Evolutionary conservation across 1,140 invertebrate genomes (phyloP), one percentile per base, ranked within the genome.

Genomic region (Eueides isabella): DNA sequence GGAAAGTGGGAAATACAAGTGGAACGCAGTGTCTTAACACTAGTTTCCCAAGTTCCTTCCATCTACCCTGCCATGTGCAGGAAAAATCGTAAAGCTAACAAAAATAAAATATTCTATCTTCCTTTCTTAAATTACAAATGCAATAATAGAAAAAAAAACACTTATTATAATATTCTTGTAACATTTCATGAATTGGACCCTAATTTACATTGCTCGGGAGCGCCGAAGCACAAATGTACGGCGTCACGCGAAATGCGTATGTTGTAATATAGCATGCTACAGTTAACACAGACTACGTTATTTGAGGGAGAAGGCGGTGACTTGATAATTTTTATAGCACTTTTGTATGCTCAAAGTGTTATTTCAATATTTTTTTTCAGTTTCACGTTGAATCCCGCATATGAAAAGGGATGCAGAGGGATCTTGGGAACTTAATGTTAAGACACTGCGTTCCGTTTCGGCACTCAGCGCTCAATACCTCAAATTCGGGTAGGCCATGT

Each of bases 251-350:
- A 66, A 55, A 41, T 61, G 71, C 63, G 63, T 72, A 55, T 66
- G 35, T 65, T 66, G 71, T 72, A 71, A 71, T 69, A 70, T 31
- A 62, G 55, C 71, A 72, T 66, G 71, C 41, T 65, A 72, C 63
- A 72, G 35, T 72, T 66, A 63, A 62, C 71, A 66, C 63, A 31
- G 55, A 41, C 61, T 55, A 26, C 23, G 26, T 55, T 55, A 55
- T 55, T 55, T 26, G 48, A 55, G 48, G 48, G 48, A 55, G 48
- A 55, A 55, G 48, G 26, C 48, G 19, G 48, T 55, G 7, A 55
- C 48, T 23, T 55, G 48, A 0, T 55, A 55, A 55, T 55, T 55
- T 23, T 55, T 2, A 55, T 26, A 55, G 9, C 48, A 55, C n/a
- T 55, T 7, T n/a, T 16, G 26, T 55, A 26, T 2, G 9, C 19